Base-by-base conservation (phyloP, 2,113 vertebrate species). In the Cricetomys ansorgei region DNA sequence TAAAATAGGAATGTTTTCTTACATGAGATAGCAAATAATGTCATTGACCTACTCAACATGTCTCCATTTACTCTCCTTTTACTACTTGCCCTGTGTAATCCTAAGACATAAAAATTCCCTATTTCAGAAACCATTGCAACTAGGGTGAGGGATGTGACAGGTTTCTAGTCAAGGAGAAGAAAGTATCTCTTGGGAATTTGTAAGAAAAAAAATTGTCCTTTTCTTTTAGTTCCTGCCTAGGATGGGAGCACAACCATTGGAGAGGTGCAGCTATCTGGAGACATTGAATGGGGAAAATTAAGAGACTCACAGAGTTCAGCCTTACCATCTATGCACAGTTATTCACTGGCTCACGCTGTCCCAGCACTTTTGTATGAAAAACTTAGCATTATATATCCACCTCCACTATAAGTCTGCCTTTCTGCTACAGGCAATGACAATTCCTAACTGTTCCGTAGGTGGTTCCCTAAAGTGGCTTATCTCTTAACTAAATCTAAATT, bases 401-500 rank as follows among this genome's bases (percentile, higher is more conserved):
- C 31, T 12, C 37, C 77, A 29, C 11, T 75, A 29, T 27, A 77
- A 92, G 7, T n/a, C 15, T 37, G 37, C 25, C 31, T 88, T 88
- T n/a, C 53, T 92, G 9, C 50, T 59, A 75, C 0, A 53, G 57
- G 25, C 69, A 92, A 59, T 94, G 37, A 9, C 25, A 80, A 89
- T 48, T 81, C n/a, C 81, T 72, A 70, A 62, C 1, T 45, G 48
- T 62, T 45, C 37, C 53, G 80, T 3, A 48, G 45, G 16, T 23
- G 34, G 67, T 57, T 91, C 70, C 16, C 65, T 59, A 85, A 88
- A 76, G 62, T 40, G n/a, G 5, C 23, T 86, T 90, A 45, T 50
- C 64, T 92, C 70, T 89, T 88, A 92, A 84, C 53, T 92, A 92
- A 93, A 76, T 80, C 27, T 55, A 76, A 85, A 85, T 48, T 45